A percentile compares a stretch with the other conserved stretches of the same genome.
phyloP scores from a whole-genome alignment of 2,113 vertebrate species.

The Ictalurus furcatus region DNA sequence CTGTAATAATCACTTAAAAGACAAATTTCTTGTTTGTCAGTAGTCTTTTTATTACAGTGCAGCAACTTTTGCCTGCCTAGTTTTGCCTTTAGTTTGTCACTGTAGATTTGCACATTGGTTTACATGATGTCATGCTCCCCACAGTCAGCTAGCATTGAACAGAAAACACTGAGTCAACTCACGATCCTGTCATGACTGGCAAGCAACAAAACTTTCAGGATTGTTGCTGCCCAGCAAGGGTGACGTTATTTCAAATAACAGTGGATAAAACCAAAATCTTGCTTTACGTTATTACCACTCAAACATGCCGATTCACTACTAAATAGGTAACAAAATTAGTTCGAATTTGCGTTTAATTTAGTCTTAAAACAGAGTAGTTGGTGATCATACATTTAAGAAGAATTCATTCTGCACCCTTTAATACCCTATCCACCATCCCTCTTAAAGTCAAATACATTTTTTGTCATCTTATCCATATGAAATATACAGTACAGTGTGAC shows the following conservation, averaged over 20 bases:
- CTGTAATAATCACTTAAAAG: background rate
- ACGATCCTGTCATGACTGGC: background rate
- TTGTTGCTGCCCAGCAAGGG: background rate
- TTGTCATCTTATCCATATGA: too few species aligned
- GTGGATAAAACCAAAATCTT: background rate
- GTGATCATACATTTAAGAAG: background rate
- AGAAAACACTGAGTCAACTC: background rate
- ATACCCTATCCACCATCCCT: too few species aligned
- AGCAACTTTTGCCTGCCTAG: background rate
- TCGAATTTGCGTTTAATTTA: background rate
- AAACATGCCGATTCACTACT: background rate
- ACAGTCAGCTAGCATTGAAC: background rate
- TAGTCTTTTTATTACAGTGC: background rate
- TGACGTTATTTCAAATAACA: background rate
- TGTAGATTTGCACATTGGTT: background rate
- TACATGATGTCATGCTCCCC: background rate
- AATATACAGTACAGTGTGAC: too few species aligned
- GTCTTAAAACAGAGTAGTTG: background rate
- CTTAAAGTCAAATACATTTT: too few species aligned
- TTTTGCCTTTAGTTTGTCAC: too few species aligned
- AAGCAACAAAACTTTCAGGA: background rate
- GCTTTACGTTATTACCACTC: background rate
- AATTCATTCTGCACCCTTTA: too few species aligned
- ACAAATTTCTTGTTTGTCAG: background rate
- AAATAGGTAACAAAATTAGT: background rate